phyloP scores from a whole-genome alignment of 2,888 invertebrate species.

The Andrena dorsata region DNA sequence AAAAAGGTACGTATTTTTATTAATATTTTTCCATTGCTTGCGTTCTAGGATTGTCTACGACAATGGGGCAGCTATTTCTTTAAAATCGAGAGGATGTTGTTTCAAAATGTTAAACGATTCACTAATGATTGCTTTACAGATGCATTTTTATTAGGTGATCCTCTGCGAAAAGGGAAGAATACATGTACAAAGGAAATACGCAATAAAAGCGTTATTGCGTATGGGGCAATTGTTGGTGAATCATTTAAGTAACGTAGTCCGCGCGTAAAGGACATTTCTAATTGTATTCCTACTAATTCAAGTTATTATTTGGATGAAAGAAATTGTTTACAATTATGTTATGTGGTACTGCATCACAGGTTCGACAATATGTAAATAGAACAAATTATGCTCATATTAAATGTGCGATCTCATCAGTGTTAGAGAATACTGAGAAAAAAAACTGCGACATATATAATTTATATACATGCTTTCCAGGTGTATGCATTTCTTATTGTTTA shows the following conservation, averaged over 20 bases:
- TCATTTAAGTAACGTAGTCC: conserved; percentile 62
- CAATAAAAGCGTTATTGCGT: conserved; percentile 35
- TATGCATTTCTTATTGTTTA: conserved; percentile 62
- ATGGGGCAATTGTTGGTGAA: conserved; percentile 60
- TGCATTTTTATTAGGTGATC: conserved; percentile 13
- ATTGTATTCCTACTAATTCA: conserved; percentile 63
- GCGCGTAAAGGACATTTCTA: conserved; percentile 51
- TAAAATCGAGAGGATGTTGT: conserved; percentile 78
- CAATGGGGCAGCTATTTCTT: conserved; percentile 85
- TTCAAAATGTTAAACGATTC: conserved; percentile 65
- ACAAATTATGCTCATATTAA: conserved; percentile 71
- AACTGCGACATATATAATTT: conserved; percentile 67
- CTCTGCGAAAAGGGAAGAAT: conserved; percentile 21
- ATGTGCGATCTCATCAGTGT: conserved; percentile 71
- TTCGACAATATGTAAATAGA: conserved; percentile 68
- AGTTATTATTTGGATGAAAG: conserved; percentile 60
- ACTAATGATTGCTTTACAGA: conserved; percentile 51
- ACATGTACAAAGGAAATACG: conserved; percentile 43
- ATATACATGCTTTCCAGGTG: conserved; percentile 68
- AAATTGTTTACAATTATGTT: conserved; percentile 62
- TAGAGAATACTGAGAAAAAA: conserved; percentile 59
- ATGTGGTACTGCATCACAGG: conserved; percentile 63
- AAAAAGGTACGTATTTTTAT: conserved; percentile 71
- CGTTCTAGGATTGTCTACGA: conserved; percentile 85
- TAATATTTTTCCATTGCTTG: conserved; percentile 84